Conservation (phyloP, 1,140 invertebrate species). For the Dryas iulia region DNA sequence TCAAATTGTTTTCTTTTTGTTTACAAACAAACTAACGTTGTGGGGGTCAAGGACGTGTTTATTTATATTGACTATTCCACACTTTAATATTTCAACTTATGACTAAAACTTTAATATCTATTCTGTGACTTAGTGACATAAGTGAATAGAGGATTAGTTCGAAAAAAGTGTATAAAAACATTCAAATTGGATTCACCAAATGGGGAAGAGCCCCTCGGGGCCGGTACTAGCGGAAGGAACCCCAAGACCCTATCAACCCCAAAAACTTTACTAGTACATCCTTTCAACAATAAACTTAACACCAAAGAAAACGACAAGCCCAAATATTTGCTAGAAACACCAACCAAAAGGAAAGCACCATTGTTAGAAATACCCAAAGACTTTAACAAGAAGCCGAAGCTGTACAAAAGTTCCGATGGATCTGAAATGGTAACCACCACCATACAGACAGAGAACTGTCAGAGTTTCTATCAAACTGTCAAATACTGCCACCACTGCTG, state of each 20-base stretch:
- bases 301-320: slow-evolving; percentile 34
- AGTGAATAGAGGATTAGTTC: not conserved
- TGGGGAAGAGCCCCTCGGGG: slow-evolving; percentile 56
- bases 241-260: slow-evolving; percentile 29
- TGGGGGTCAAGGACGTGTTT: slow-evolving; percentile 19
- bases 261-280: slow-evolving; percentile 43
- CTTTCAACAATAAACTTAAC: slow-evolving; percentile 39
- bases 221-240: slow-evolving; percentile 36
- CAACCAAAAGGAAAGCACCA: slow-evolving; percentile 56
- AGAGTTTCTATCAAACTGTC: slow-evolving; percentile 37
- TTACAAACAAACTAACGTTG: slow-evolving; percentile 45
- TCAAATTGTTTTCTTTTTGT: slow-evolving; percentile 36
- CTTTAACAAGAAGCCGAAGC: slow-evolving; percentile 57
- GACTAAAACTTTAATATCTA: too few relatives aligned
- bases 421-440: slow-evolving; percentile 50
- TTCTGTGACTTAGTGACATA: not conserved
- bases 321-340: slow-evolving; percentile 62
- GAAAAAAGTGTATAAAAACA: slow-evolving; percentile 30
- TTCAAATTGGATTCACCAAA: slow-evolving; percentile 66
- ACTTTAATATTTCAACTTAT: not conserved
- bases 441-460: slow-evolving; percentile 36
- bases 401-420: slow-evolving; percentile 34
- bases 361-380: slow-evolving; percentile 52
- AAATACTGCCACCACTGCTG: slow-evolving; percentile 48
- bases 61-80: not conserved